These are phyloP conservation scores for Acleris laterana DNA, from an alignment of 2,888 invertebrate genomes.

Conservation along the genomic window DNA sequence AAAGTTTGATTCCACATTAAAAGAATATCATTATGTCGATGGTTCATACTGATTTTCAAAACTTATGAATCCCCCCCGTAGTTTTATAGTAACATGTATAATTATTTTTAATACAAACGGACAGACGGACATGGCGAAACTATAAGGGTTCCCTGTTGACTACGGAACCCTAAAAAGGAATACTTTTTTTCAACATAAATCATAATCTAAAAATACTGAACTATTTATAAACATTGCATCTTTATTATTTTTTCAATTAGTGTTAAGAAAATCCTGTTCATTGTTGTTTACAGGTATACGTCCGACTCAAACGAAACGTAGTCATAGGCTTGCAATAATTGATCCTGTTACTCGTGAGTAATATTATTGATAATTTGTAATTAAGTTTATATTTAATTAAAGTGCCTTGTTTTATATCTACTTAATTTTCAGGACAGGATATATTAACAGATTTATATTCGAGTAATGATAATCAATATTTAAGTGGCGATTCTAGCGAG, in stretches of 20 bases:
- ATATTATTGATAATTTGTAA: conserved; percentile 13
- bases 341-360: conserved; percentile 74
- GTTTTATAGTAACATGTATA: too few species aligned
- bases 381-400: not conserved
- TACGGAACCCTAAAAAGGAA: too few species aligned
- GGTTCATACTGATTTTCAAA: too few species aligned
- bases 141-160: too few species aligned
- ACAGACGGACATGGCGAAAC: too few species aligned
- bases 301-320: conserved; percentile 61
- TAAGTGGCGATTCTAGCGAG: conserved; percentile 77
- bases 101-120: too few species aligned
- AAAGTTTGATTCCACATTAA: too few species aligned
- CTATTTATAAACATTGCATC: too few species aligned
- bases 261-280: not conserved
- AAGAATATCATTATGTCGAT: too few species aligned
- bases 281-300: conserved; percentile 61
- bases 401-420: conserved; percentile 22
- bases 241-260: not conserved
- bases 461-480: conserved; percentile 66
- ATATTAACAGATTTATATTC: conserved; percentile 75
- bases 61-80: too few species aligned
- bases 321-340: conserved; percentile 70
- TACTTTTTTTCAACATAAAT: too few species aligned
- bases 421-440: conserved; percentile 74
- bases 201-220: too few species aligned